Evolutionary conservation across 53 echinoderm and acorn worm genomes (phyloP), one percentile per base, ranked within the genome.

Genomic region (Henricia sp.): DNA sequence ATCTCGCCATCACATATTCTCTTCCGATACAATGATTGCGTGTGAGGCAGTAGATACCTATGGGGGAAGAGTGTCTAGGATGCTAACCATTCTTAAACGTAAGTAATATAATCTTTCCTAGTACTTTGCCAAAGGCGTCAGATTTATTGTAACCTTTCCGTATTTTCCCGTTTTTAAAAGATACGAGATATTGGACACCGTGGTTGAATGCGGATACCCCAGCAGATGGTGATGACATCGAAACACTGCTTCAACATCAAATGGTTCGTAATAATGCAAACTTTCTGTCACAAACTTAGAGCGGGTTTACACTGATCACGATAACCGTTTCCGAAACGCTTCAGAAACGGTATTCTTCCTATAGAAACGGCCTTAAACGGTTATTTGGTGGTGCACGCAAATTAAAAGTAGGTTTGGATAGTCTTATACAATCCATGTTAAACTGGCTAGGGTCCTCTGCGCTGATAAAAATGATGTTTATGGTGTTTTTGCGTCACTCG

Each of bases 151-250:
- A 6, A 13, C 23, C 39, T 10, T 1, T 46, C 46, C 0, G 48
- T 28, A 19, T 71, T 6, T 71, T 48, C n/a, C 56, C n/a, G 53
- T 16, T 56, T 12, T 60, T 3, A n/a, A n/a, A 28, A 76, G 76
- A 59, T 76, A 23, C 2, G 28, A 32, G 44, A 34, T 80, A 48
- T 34, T 80, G 80, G 80, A 64, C 80, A 1, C 80, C 80, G 12
- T 80, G 80, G 80, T 44, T 80, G 40, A 80, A 50, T 36, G 36
- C 50, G 6, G 80, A 80, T 33, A 46, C 20, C 21, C 80, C 80
- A 19, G 19, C 9, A 9, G 80, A 80, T 63, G 80, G 80, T 10
- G 29, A 64, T 20, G 65, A 80, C 21, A 80, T 32, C 3, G 80
- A 80, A 16, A 48, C 24, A 64, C 13, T 63, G 32, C 30, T 3